phyloP scores from a whole-genome alignment of 1,140 invertebrate species.

The Brachionus paranguensis region DNA sequence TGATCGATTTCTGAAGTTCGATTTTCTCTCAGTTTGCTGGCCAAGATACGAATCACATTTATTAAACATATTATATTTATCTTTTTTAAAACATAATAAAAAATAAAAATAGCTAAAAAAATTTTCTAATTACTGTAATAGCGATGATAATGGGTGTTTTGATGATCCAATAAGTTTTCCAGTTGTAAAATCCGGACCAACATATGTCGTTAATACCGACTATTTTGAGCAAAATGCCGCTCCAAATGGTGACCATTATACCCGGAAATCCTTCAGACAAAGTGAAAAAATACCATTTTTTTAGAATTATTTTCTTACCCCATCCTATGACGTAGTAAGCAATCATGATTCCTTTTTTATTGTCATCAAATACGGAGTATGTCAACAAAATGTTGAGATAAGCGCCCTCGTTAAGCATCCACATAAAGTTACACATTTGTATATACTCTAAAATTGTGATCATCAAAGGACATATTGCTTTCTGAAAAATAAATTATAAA shows the following conservation, averaged over 20 bases:
- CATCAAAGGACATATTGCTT: constrained; percentile 36
- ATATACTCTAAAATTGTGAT: constrained; percentile 12
- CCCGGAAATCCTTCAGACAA: neutral
- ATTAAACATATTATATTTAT: constrained; percentile 21
- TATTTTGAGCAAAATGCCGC: neutral
- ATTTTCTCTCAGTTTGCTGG: constrained; percentile 35
- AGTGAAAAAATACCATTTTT: too few relatives aligned
- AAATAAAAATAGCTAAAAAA: neutral
- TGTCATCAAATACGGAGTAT: constrained; percentile 31
- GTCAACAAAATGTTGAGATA: constrained; percentile 36
- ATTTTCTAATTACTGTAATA: neutral
- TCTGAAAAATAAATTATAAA: neutral
- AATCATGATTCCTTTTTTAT: constrained; percentile 9
- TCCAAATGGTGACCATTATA: neutral
- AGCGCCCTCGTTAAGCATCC: constrained; percentile 34
- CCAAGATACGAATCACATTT: constrained; percentile 28
- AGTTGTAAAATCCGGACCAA: constrained; percentile 30
- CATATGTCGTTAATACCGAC: constrained; percentile 26
- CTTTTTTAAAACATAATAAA: neutral
- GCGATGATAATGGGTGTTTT: constrained; percentile 15
- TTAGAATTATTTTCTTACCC: neutral
- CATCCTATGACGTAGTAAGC: constrained; percentile 15
- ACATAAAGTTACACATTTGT: constrained; percentile 39
- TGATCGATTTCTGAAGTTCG: constrained; percentile 29
- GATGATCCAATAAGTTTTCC: constrained; percentile 37